phyloP scores from a whole-genome alignment of 2,113 vertebrate genomes.

The Rousettus leschenaultii region DNA sequence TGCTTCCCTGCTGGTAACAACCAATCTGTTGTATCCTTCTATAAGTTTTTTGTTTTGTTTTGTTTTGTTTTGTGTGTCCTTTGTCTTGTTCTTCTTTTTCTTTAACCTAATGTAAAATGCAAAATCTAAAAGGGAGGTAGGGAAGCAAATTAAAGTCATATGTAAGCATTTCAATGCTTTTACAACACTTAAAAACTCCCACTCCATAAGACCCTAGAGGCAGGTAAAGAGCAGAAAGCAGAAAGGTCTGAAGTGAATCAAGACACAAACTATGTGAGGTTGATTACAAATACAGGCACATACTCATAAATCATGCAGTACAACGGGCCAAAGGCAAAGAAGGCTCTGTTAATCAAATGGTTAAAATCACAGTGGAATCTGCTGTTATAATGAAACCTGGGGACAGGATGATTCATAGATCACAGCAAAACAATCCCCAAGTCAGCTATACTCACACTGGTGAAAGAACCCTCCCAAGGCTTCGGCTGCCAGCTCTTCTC shows the following conservation, averaged over 20 bases:
- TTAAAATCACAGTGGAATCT: background rate
- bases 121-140: constrained; percentile 1
- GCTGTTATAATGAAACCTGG: background rate
- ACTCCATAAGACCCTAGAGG: background rate
- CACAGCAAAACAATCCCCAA: background rate
- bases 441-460: background rate
- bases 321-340: background rate
- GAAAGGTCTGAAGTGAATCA: background rate
- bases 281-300: background rate
- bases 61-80: background rate
- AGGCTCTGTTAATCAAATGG: background rate
- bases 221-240: background rate
- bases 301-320: background rate
- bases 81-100: background rate
- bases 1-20: background rate
- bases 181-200: background rate
- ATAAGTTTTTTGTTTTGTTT: background rate
- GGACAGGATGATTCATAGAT: background rate
- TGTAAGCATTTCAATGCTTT: background rate
- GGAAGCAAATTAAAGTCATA: background rate
- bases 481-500: background rate
- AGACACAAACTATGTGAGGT: background rate
- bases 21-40: background rate
- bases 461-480: background rate
- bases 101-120: constrained; percentile 1